phyloP scores from a whole-genome alignment of 2,113 vertebrate species.

The Butastur rufipennis region DNA sequence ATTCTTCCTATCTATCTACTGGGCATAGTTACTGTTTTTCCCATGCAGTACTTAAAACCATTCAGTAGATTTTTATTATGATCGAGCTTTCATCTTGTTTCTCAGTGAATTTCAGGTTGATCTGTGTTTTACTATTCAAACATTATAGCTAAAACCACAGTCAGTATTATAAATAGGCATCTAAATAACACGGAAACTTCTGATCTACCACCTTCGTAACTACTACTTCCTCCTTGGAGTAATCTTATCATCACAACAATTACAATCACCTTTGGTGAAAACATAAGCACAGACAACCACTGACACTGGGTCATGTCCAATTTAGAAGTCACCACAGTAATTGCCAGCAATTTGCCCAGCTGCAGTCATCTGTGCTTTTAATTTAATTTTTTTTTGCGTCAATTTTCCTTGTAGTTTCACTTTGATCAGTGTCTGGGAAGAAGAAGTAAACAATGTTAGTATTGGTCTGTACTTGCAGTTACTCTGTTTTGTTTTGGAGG shows the following conservation, averaged over 20 bases:
- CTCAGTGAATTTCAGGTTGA: not conserved
- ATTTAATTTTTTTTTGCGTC: not conserved
- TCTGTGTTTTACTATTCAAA: not conserved
- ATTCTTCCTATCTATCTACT: not conserved
- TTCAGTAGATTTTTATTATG: not conserved
- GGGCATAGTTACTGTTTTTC: not conserved
- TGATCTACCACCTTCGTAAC: not conserved
- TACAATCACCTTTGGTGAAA: not conserved
- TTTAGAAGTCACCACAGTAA: constrained; percentile 23
- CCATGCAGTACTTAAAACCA: not conserved
- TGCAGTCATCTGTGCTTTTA: constrained; percentile 14
- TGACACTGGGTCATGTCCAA: constrained; percentile 1
- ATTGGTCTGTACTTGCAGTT: not conserved
- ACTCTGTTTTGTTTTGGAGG: not conserved
- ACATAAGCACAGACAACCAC: not conserved
- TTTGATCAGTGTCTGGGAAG: constrained; percentile 11
- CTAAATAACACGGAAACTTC: not conserved
- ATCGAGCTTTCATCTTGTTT: not conserved
- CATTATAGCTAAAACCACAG: not conserved
- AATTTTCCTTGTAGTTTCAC: not conserved
- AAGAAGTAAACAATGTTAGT: not conserved
- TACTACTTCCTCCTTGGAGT: not conserved
- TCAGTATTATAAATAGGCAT: not conserved
- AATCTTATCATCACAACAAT: constrained; percentile 1
- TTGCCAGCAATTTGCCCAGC: constrained; percentile 26